These are phyloP conservation scores for Pyralis farinalis DNA, from an alignment of 2,888 invertebrate species.

Conservation along the genomic window DNA sequence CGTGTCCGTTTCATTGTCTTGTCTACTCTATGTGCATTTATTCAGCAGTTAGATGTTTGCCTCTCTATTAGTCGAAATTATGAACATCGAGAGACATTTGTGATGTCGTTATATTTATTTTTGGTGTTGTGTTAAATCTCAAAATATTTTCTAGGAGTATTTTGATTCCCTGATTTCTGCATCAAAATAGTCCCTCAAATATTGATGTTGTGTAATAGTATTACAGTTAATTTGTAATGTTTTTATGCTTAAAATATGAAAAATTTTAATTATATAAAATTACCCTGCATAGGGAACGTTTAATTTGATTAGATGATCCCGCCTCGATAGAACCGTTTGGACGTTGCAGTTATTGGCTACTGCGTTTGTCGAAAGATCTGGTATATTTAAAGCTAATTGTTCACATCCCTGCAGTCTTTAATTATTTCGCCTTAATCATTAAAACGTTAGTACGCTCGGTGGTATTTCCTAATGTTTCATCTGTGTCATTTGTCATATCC, in stretches of 20 bases:
- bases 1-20: constrained; percentile 76
- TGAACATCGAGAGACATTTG: constrained; percentile 63
- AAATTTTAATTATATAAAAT: constrained; percentile 43
- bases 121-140: constrained; percentile 69
- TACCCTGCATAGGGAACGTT: constrained; percentile 66
- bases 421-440: constrained; percentile 39
- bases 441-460: constrained; percentile 46
- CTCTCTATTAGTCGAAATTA: constrained; percentile 72
- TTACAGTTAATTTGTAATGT: constrained; percentile 54
- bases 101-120: constrained; percentile 68
- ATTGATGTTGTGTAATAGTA: constrained; percentile 76
- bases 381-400: constrained; percentile 53
- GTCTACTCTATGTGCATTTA: constrained; percentile 76
- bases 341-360: constrained; percentile 59
- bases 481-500: constrained; percentile 39
- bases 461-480: constrained; percentile 42
- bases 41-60: constrained; percentile 76
- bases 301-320: constrained; percentile 65
- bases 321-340: constrained; percentile 70
- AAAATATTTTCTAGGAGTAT: constrained; percentile 65
- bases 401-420: constrained; percentile 40
- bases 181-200: constrained; percentile 73
- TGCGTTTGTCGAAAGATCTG: constrained; percentile 60
- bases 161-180: constrained; percentile 68
- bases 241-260: constrained; percentile 50